Evolutionary conservation across 2,888 invertebrate genomes (phyloP).

Genomic region (Pachydiplax longipennis): DNA sequence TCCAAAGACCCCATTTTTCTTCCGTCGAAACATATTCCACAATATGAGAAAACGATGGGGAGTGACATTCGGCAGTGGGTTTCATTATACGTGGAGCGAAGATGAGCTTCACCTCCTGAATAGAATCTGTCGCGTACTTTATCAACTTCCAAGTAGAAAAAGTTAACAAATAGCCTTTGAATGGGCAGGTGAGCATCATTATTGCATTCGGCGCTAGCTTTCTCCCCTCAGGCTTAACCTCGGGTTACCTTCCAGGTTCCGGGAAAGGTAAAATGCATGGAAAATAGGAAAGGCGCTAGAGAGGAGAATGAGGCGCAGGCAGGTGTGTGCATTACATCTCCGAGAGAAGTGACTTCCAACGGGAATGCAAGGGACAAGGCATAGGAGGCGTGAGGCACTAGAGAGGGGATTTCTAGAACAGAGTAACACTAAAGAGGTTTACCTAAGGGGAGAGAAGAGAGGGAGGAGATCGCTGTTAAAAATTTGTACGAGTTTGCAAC

Average conservation of each 20-base stretch:
- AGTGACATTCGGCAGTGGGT: not conserved
- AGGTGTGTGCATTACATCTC: not conserved
- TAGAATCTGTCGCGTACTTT: not conserved
- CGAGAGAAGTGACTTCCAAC: not conserved
- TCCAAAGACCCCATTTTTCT: too few species aligned
- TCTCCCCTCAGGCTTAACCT: not conserved
- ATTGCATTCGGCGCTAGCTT: constrained; percentile 22
- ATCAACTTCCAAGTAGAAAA: not conserved
- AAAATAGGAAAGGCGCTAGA: too few species aligned
- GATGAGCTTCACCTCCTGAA: not conserved
- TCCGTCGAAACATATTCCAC: too few species aligned
- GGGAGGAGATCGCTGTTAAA: constrained; percentile 13
- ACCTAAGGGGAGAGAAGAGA: not conserved
- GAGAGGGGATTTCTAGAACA: not conserved
- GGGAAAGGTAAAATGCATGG: not conserved
- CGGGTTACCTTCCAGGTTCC: constrained; percentile 1
- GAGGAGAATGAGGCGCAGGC: not conserved
- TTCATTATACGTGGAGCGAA: not conserved
- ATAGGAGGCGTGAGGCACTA: not conserved
- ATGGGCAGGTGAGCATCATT: constrained; percentile 28
- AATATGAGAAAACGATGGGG: not conserved
- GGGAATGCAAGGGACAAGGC: not conserved
- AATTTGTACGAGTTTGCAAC: constrained; percentile 38
- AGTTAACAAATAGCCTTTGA: constrained; percentile 6
- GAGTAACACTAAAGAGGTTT: not conserved